Base-by-base conservation (phyloP, 2,797 vertebrate genomes). In the Mormyrops boulengeri region DNA sequence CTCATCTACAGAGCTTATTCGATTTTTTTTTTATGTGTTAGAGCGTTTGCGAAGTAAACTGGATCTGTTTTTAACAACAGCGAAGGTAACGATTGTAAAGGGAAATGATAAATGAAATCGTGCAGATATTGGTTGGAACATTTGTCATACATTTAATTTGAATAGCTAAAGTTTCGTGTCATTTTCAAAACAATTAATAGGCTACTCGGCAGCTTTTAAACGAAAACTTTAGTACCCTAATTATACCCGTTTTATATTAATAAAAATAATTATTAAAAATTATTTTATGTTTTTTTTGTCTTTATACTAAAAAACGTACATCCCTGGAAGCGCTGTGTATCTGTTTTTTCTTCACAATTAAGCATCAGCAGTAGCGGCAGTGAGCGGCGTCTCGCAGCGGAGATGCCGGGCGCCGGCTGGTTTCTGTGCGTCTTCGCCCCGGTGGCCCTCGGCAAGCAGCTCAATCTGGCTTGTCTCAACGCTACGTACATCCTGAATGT, bases 401-500 rank as follows among this genome's bases (percentile, higher is more conserved):
- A 85, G 88, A 95, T 95, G 94, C 89, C 50, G 2, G 0, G 69
- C 5, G 57, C n/a, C 50, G 9, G n/a, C 57, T 84, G 91, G 91
- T 93, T 91, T 91, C 6, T 93, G 88, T 84, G 85, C 82, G 62
- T 92, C 50, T 91, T 80, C 2, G 26, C 73, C 2, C 34, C 95
- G 77, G 88, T 92, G 26, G 85, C 88, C 44, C n/a, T 93, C 4
- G 82, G 49, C 0, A 60, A 53, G 55, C 66, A 5, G 11, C 26
- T 52, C 6, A 4, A 57, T 52, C 30, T 4, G 1, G 17, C 88
- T 2, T 96, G 95, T 90, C 41, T 93, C 44, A 53, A 94, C 0
- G 93, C 92, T 50, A 89, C 0, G 22, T 95, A 94, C 0, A 91
- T 92, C 53, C 95, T 99, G 91, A 98, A 96, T 2, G 97, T 99